Evolutionary conservation across 1,140 invertebrate genomes (phyloP), one percentile per base, ranked within the genome.

Genomic region (Anoplolepis gracilipes): DNA sequence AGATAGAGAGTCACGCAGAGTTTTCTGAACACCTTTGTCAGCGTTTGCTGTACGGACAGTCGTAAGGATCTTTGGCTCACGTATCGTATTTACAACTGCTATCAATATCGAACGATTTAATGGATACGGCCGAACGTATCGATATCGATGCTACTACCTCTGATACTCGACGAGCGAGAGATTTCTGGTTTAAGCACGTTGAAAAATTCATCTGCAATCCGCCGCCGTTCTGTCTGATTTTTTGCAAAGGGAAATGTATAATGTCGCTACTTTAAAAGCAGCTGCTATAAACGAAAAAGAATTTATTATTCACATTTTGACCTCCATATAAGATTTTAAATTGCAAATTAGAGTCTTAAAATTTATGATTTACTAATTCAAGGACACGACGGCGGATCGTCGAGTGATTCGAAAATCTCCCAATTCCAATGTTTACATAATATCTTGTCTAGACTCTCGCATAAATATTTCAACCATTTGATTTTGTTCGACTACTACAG

Each of bases 21-120:
- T 62, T 85, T 88, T 76, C 79, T 59, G 61, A 88, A 81, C 62
- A 88, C 82, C 82, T 88, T 88, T 85, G 87, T 89, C 87, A 89
- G 87, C 87, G 87, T 89, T 88, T 76, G 76, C 36, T 57, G 42
- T 88, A 70, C 49, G 42, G 67, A 28, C 59, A 67, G 53, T 70
- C 65, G 81, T 88, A 88, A 88, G 86, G 46, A 73, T 79, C 61
- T 85, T 72, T 55, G 57, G 72, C 57, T 75, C 81, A 77, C 81
- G 81, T 84, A 76, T 77, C 61, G 70, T 77, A 84, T 84, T 84
- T 84, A 77, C 81, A 84, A 84, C 62, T 62, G 22, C 65, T 53
- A 11, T 53, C 70, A 72, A 46, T 42, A 70, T 61, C 85, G 86
- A 42, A 11, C 39, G 72, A 55, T 88, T 88, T 88, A 88, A 88